phyloP scores from a whole-genome alignment of 2,888 invertebrate genomes.

The Endotricha flammealis region DNA sequence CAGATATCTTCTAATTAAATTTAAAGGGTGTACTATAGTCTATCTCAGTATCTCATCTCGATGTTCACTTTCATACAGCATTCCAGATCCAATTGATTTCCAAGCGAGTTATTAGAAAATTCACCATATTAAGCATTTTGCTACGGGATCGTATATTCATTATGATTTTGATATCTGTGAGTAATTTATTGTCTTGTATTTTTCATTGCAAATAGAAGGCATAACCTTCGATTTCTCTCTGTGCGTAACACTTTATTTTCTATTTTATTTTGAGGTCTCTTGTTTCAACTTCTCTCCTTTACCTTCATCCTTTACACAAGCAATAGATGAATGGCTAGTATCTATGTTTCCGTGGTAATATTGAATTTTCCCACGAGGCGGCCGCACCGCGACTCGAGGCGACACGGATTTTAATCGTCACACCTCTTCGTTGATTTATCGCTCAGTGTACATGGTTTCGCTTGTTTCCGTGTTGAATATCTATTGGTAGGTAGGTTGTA shows the following conservation, averaged over 20 bases:
- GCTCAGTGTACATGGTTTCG: constrained; percentile 15
- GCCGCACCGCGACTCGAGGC: constrained; percentile 44
- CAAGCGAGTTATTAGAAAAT: background rate
- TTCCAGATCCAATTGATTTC: background rate
- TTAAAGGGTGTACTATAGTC: constrained; percentile 1
- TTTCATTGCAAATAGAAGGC: too few relatives aligned
- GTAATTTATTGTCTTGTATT: too few relatives aligned
- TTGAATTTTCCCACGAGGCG: constrained; percentile 63
- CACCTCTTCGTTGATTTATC: constrained; percentile 63
- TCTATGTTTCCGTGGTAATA: too few relatives aligned
- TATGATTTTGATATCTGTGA: too few relatives aligned
- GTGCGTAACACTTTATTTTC: too few relatives aligned
- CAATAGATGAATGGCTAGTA: too few relatives aligned
- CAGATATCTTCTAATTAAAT: background rate
- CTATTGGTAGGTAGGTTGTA: too few relatives aligned
- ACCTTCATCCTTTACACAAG: too few relatives aligned
- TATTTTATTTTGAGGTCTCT: too few relatives aligned
- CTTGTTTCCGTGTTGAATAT: constrained; percentile 1
- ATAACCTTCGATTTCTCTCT: too few relatives aligned
- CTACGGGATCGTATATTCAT: too few relatives aligned
- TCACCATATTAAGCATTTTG: background rate
- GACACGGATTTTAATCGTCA: constrained; percentile 65
- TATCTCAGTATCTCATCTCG: background rate
- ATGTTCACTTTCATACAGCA: background rate
- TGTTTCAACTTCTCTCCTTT: too few relatives aligned